phyloP scores from a whole-genome alignment of 2,888 invertebrate species.

The Drosophila nr. perissopoda region DNA sequence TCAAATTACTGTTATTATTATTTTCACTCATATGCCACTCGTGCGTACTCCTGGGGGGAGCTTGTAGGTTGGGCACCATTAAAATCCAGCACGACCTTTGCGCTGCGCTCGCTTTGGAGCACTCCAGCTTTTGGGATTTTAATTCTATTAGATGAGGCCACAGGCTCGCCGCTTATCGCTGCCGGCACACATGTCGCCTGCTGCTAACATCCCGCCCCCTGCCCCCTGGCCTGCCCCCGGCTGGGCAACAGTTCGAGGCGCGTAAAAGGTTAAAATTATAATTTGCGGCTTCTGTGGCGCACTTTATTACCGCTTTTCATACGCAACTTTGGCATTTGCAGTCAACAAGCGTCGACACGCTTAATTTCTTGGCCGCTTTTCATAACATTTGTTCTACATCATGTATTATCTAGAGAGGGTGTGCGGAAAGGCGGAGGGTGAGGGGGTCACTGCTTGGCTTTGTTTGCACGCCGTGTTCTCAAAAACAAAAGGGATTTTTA shows the following conservation, averaged over 20 bases:
- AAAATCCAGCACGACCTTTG: slow-evolving; percentile 71
- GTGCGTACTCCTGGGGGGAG: slow-evolving; percentile 15
- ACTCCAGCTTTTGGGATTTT: slow-evolving; percentile 67
- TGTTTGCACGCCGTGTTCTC: slow-evolving; percentile 35
- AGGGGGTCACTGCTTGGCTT: slow-evolving; percentile 11
- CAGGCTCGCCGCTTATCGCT: slow-evolving; percentile 65
- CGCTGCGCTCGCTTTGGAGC: slow-evolving; percentile 59
- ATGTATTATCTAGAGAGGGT: slow-evolving; percentile 40
- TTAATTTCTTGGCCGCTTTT: slow-evolving; percentile 77
- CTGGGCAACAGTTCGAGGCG: slow-evolving; percentile 49
- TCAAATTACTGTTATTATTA: slow-evolving; percentile 80
- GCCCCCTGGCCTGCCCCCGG: slow-evolving; percentile 8
- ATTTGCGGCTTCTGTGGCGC: slow-evolving; percentile 72
- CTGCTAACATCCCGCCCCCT: not conserved
- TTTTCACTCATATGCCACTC: slow-evolving; percentile 76
- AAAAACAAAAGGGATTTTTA: slow-evolving; percentile 73
- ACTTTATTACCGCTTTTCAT: slow-evolving; percentile 71
- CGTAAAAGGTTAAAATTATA: slow-evolving; percentile 77
- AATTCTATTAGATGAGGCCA: slow-evolving; percentile 73
- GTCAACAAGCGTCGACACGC: slow-evolving; percentile 81
- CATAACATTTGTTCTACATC: slow-evolving; percentile 77
- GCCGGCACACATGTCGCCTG: slow-evolving; percentile 61
- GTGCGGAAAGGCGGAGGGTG: not conserved
- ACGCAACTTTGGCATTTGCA: slow-evolving; percentile 77
- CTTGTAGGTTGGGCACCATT: slow-evolving; percentile 46